Evolutionary conservation across 1,140 invertebrate species (phyloP), one percentile per base, ranked within the genome.

Genomic region (Tetranychus urticae): DNA sequence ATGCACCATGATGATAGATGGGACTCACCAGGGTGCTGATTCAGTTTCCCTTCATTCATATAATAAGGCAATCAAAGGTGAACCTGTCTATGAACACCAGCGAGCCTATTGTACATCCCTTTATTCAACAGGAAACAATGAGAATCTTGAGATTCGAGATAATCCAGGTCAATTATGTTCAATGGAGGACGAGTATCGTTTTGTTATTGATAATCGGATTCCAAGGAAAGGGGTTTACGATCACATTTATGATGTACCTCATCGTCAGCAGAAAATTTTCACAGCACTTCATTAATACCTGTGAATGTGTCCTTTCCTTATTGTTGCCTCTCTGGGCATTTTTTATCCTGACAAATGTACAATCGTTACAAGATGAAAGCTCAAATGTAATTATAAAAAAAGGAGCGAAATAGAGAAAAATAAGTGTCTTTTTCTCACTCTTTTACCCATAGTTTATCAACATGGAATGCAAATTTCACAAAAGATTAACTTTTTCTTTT

Each of bases 1-100:
- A 23, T 23, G 23, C 23, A 23, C 23, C 23, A 23, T 23, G 23
- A 23, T 23, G 23, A 23, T 33, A 56, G 55, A 56, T 39, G 55
- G 55, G 33, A 36, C 14, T 23, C 50, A 52, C 14, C 55, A 56
- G 33, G 55, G 33, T n/a, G 14, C 35, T 37, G 62, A 63, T 52
- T 48, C 61, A 31, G 45, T 63, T 39, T 63, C 62, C 5, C 34
- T 63, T 1, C 61, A 63, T 50, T 63, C 58, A 12, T 63, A 61
- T 37, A 60, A 50, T 13, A 60, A 60, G 46, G 47, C 46, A 45
- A 14, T 36, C 12, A 61, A 61, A 55, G n/a, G 36, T 13, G 48
- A 55, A 31, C 10, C 52, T 33, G 7, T 61, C 23, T 61, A 61
- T 55, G 60, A 55, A 13, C 50, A n/a, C 23, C 58, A 60, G 23